Conservation (phyloP, 2,113 vertebrate genomes). For the Scomber scombrus region DNA sequence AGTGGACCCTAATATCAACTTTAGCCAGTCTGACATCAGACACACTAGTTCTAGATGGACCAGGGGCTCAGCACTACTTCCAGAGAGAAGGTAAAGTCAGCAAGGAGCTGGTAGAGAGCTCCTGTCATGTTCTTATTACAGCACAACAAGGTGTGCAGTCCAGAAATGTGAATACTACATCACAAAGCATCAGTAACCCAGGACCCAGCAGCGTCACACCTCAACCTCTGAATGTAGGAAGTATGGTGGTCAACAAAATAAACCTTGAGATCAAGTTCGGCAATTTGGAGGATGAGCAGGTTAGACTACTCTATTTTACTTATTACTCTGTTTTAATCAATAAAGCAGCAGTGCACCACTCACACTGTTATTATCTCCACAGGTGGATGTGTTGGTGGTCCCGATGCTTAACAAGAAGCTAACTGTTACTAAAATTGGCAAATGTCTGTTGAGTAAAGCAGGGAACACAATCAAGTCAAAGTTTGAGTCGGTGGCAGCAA, state of each 20-base stretch:
- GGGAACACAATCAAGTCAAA: conserved; percentile 52
- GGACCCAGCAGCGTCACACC: neutral
- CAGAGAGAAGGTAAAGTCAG: conserved; percentile 45
- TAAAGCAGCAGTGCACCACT: neutral
- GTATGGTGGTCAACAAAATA: neutral
- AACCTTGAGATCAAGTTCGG: conserved; percentile 71
- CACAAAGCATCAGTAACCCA: neutral
- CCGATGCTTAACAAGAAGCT: conserved; percentile 68
- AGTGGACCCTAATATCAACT: conserved; percentile 2
- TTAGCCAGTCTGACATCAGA: conserved; percentile 46
- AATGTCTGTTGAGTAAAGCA: conserved; percentile 55
- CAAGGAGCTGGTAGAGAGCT: conserved; percentile 57
- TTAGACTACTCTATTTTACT: conserved; percentile 20
- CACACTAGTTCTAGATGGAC: conserved; percentile 53
- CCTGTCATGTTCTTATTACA: conserved; percentile 57
- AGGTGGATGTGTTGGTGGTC: conserved; percentile 76
- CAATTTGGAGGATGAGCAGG: conserved; percentile 74
- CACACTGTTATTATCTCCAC: conserved; percentile 9
- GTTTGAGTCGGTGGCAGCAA: conserved; percentile 30
- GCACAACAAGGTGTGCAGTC: neutral
- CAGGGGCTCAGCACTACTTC: conserved; percentile 68
- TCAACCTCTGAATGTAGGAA: neutral
- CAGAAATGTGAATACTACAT: neutral
- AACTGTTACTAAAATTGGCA: conserved; percentile 63
- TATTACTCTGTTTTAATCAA: neutral